Evolutionary conservation across 1,140 invertebrate genomes (phyloP).

Genomic region (Drusus annulatus): DNA sequence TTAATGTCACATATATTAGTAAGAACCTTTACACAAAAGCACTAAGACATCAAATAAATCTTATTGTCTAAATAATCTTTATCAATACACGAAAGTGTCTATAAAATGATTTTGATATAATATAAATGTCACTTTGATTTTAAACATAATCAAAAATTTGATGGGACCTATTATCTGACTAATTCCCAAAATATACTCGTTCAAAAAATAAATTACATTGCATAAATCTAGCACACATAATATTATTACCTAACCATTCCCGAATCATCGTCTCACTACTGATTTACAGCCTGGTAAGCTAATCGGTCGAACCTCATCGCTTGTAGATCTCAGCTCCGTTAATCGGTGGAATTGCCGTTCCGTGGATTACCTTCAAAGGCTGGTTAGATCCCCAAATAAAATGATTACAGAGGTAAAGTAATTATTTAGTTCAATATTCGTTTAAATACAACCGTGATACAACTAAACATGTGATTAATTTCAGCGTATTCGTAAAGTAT

Average conservation of each 20-base stretch:
- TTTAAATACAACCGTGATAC: no score
- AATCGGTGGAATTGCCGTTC: no score
- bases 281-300: neutral
- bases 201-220: constrained; percentile 52
- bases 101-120: constrained; percentile 67
- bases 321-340: no score
- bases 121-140: constrained; percentile 70
- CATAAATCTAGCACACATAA: constrained; percentile 49
- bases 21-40: constrained; percentile 73
- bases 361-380: no score
- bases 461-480: no score
- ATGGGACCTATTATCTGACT: constrained; percentile 66
- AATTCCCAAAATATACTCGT: constrained; percentile 66
- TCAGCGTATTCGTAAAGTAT: no score
- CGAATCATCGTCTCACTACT: neutral
- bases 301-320: neutral
- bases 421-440: no score
- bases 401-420: no score
- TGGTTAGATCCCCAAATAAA: no score
- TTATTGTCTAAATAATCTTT: constrained; percentile 72
- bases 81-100: constrained; percentile 69
- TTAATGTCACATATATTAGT: constrained; percentile 71
- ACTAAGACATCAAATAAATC: constrained; percentile 73
- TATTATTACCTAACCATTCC: constrained; percentile 20
- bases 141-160: constrained; percentile 66